Evolutionary conservation across 2,888 invertebrate species (phyloP).

Genomic region (Erebia ligea): DNA sequence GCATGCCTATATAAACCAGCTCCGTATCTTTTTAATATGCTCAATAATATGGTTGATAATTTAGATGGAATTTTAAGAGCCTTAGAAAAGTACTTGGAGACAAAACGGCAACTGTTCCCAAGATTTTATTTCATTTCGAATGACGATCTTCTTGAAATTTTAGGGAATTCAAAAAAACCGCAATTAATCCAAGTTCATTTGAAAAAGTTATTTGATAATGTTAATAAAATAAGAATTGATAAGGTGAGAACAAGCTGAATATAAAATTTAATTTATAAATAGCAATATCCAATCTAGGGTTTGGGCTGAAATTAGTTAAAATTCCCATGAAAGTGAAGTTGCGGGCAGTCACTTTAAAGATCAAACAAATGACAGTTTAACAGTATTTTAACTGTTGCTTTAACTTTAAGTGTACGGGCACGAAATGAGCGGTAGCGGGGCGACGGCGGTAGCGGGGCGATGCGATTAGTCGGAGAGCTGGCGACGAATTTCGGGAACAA

Average conservation of each 20-base stretch:
- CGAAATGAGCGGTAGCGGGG: too few species aligned
- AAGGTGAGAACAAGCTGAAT: constrained; percentile 75
- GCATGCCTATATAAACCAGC: constrained; percentile 85
- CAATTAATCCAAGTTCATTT: constrained; percentile 92
- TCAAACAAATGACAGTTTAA: too few species aligned
- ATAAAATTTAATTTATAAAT: not conserved
- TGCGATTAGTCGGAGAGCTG: too few species aligned
- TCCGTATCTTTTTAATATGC: constrained; percentile 85
- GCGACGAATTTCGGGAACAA: too few species aligned
- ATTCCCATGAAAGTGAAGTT: too few species aligned
- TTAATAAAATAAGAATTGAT: constrained; percentile 87
- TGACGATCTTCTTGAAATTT: constrained; percentile 90
- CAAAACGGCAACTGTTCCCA: constrained; percentile 94
- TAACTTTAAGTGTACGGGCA: too few species aligned
- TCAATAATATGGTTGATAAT: constrained; percentile 88
- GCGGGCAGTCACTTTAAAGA: too few species aligned
- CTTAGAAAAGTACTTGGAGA: constrained; percentile 93
- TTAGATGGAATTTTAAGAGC: constrained; percentile 92
- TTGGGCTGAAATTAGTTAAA: too few species aligned
- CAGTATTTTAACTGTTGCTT: too few species aligned
- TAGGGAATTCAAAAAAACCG: constrained; percentile 93
- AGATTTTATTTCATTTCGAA: constrained; percentile 86
- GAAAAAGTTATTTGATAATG: constrained; percentile 94
- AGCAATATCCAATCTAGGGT: too few species aligned
- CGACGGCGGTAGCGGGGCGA: too few species aligned